Evolutionary conservation across 2,888 invertebrate species (phyloP).

Genomic region (Ennomos fuscantarius): DNA sequence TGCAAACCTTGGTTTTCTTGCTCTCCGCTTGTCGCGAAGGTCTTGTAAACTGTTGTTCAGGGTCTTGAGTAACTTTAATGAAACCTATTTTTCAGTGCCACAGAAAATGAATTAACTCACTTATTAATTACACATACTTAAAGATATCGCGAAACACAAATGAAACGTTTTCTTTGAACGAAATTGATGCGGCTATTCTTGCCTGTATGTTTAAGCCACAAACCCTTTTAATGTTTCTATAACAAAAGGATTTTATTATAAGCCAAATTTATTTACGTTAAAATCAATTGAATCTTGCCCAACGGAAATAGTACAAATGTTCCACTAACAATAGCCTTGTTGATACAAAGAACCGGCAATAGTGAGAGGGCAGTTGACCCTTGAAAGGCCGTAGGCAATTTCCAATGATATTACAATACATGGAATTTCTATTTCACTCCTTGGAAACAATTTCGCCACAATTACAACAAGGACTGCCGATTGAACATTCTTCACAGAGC

Average conservation of each 20-base stretch:
- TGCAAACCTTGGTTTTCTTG: constrained; percentile 7
- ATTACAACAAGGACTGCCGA: constrained; percentile 14
- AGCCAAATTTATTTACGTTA: too few species aligned
- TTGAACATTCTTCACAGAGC: constrained; percentile 11
- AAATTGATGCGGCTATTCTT: too few species aligned
- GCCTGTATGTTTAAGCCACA: too few species aligned
- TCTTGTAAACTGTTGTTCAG: background rate
- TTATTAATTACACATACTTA: too few species aligned
- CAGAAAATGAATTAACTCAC: too few species aligned
- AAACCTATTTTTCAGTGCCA: too few species aligned
- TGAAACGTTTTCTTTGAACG: too few species aligned
- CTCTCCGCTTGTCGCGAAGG: constrained; percentile 3
- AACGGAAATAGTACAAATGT: background rate
- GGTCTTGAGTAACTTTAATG: too few species aligned
- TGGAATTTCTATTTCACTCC: constrained; percentile 17
- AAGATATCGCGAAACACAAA: too few species aligned
- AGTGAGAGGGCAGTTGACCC: constrained; percentile 12
- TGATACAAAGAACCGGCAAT: constrained; percentile 5
- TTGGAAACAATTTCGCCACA: constrained; percentile 11
- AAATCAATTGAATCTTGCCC: too few species aligned
- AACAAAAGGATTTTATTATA: too few species aligned
- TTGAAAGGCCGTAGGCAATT: background rate
- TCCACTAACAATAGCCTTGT: constrained; percentile 1
- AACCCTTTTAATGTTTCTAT: too few species aligned
- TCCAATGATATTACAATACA: constrained; percentile 8